Conservation (phyloP, 1,140 invertebrate genomes). For the Pogonomyrmex californicus region DNA sequence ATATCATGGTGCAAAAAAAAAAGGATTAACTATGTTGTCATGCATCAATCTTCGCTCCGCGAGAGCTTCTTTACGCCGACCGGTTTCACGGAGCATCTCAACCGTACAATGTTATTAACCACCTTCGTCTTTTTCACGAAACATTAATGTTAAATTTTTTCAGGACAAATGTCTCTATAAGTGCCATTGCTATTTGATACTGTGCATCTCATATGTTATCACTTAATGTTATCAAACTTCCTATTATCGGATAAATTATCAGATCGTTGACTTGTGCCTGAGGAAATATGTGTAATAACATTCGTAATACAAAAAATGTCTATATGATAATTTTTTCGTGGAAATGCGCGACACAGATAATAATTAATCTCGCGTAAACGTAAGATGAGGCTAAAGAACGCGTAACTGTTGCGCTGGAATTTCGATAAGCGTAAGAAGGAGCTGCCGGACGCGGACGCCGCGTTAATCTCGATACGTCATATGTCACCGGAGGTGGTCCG, state of each 20-base stretch:
- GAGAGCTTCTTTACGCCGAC: slow-evolving; percentile 44
- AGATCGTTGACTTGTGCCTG: neutral
- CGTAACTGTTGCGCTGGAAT: slow-evolving; percentile 21
- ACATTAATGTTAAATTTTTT: slow-evolving; percentile 23
- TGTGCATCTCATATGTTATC: neutral
- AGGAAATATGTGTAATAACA: slow-evolving; percentile 9
- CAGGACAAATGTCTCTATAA: neutral
- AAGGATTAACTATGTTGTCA: slow-evolving; percentile 73
- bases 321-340: neutral
- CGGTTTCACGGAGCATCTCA: slow-evolving; percentile 55
- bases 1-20: slow-evolving; percentile 59
- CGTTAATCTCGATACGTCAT: slow-evolving; percentile 75
- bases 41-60: slow-evolving; percentile 70
- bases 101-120: slow-evolving; percentile 65
- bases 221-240: slow-evolving; percentile 5
- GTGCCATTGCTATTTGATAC: neutral
- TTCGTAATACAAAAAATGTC: neutral
- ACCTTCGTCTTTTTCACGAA: slow-evolving; percentile 32
- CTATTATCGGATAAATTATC: neutral
- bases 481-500: slow-evolving; percentile 82
- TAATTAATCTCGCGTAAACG: slow-evolving; percentile 30
- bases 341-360: neutral
- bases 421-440: slow-evolving; percentile 61
- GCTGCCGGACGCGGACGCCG: slow-evolving; percentile 56
- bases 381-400: neutral